Conservation (phyloP, 2,113 vertebrate genomes). For the Emydocephalus ijimae region DNA sequence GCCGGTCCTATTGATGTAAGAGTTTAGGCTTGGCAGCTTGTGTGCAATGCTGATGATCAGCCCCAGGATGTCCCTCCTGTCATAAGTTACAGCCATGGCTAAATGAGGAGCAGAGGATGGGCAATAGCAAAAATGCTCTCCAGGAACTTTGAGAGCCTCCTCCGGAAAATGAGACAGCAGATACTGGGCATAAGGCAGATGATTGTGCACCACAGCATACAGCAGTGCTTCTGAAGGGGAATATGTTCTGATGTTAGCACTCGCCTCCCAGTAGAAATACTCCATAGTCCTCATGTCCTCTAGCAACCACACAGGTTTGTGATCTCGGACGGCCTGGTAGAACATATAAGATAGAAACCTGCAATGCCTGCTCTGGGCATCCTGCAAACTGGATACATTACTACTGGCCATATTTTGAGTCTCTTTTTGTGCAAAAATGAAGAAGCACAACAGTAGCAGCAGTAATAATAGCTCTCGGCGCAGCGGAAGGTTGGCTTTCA, state of each 20-base stretch:
- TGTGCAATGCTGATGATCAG: slow-evolving; percentile 81
- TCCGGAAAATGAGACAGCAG: slow-evolving; percentile 77
- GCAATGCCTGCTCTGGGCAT: slow-evolving; percentile 70
- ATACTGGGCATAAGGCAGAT: slow-evolving; percentile 80
- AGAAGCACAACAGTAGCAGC: not conserved
- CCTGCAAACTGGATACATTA: slow-evolving; percentile 61
- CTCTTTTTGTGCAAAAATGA: slow-evolving; percentile 39
- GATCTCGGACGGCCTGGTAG: slow-evolving; percentile 85
- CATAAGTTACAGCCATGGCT: slow-evolving; percentile 83
- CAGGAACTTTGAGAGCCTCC: slow-evolving; percentile 79
- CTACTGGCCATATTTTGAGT: slow-evolving; percentile 62
- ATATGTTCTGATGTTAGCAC: slow-evolving; percentile 71
- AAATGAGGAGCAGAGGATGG: slow-evolving; percentile 80
- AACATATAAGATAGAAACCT: slow-evolving; percentile 80
- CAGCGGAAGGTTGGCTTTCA: slow-evolving; percentile 43
- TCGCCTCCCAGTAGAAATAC: slow-evolving; percentile 79
- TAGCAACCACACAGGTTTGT: slow-evolving; percentile 86
- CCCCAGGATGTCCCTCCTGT: slow-evolving; percentile 78
- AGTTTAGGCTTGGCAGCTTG: slow-evolving; percentile 66
- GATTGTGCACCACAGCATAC: slow-evolving; percentile 87
- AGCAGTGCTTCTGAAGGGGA: slow-evolving; percentile 85
- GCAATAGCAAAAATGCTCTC: slow-evolving; percentile 81
- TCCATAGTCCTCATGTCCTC: slow-evolving; percentile 90
- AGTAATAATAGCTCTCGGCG: slow-evolving; percentile 6
- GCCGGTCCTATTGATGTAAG: slow-evolving; percentile 71